Base-by-base conservation (phyloP, 2,113 vertebrate species). In the Lucifuga dentata region DNA sequence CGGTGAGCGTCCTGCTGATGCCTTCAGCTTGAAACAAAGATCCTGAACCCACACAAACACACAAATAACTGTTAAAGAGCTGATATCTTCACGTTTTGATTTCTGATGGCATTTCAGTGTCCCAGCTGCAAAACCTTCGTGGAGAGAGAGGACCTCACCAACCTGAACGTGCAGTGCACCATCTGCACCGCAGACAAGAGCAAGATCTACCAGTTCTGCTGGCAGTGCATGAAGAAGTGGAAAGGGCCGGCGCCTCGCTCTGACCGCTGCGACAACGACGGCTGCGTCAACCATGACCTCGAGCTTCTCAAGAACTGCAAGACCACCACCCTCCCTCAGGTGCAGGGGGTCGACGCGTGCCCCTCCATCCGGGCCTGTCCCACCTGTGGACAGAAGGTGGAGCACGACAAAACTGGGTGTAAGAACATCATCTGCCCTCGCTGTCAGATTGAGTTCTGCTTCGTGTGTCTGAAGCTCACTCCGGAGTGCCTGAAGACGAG, bases 401-500 rank as follows among this genome's bases (percentile, higher is more conserved):
- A 93, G 74, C 92, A 93, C 24, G 85, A 92, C 65, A 55, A 52
- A 32, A 86, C 61, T 0, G 92, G 91, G 46, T 92, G 91, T 39
- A 93, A 93, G 76, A 92, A 93, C 74, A 58, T 93, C 76, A 73
- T 84, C 60, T 93, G 92, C 44, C 73, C 75, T 13, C 88, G 91
- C 50, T 93, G 92, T 39, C 78, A 79, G 59, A 17, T 85, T 2
- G 91, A 93, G 88, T 93, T 93, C 79, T 93, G 92, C 80, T 93
- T 93, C 9, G 79, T 90, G 57, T 93, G 92, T 15, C 81, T 93
- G 69, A 91, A 92, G 65, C 70, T 86, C 0, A 93, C 83, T 0
- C 7, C 56, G 0, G 44, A 21, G 9, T 93, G 92, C 64, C 40
- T 84, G 17, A 0, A 60, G 32, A 88, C 73, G 0, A 90, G 80